phyloP scores from a whole-genome alignment of 2,888 invertebrate species.

The Cyclophora albipunctata region DNA sequence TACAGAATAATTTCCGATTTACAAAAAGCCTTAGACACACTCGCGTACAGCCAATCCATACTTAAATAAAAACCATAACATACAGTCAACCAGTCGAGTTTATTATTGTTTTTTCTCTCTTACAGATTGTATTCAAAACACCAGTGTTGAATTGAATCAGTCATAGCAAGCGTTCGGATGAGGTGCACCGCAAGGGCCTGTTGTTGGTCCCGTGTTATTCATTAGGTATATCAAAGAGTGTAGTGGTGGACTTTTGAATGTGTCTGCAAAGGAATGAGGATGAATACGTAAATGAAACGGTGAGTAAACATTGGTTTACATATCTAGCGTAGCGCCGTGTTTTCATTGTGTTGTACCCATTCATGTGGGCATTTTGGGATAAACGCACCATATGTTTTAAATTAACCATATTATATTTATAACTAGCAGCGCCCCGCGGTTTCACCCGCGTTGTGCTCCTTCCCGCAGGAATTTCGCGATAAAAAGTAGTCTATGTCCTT shows the following conservation, averaged over 20 bases:
- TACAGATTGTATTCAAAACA: constrained; percentile 74
- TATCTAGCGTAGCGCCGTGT: too few relatives aligned
- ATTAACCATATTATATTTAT: too few relatives aligned
- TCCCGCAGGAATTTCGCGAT: too few relatives aligned
- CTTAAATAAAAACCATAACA: constrained; percentile 31
- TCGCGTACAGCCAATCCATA: constrained; percentile 20
- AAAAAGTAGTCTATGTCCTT: too few relatives aligned
- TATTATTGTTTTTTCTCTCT: constrained; percentile 72
- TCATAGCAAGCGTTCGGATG: constrained; percentile 42
- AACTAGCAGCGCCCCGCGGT: too few relatives aligned
- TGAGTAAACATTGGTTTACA: constrained; percentile 29
- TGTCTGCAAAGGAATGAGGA: constrained; percentile 67
- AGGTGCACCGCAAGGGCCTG: constrained; percentile 53
- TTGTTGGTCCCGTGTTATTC: constrained; percentile 29
- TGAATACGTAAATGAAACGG: constrained; percentile 61
- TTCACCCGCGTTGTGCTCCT: too few relatives aligned
- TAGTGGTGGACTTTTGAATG: constrained; percentile 49
- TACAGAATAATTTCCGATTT: constrained; percentile 5
- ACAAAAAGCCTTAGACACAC: constrained; percentile 29
- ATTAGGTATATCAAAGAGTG: constrained; percentile 25
- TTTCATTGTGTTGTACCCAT: too few relatives aligned
- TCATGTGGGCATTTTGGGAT: too few relatives aligned
- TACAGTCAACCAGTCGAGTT: constrained; percentile 38
- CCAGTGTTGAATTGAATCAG: constrained; percentile 47
- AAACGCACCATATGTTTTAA: too few relatives aligned